Conservation (phyloP, 1,140 invertebrate species). For the Brachystomella parvula region DNA sequence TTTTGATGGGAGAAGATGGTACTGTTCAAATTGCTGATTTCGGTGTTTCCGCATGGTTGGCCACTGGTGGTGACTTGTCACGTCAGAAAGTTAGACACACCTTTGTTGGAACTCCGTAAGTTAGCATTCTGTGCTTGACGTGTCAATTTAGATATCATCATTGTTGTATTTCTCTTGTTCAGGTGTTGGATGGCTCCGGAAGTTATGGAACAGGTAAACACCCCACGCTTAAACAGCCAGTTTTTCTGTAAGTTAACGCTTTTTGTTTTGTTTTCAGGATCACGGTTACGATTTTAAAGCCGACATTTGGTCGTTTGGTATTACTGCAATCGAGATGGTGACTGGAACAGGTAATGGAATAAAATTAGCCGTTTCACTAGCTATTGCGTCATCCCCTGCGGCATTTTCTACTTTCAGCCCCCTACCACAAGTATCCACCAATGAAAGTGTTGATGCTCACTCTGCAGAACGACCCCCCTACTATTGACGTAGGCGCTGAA, state of each 20-base stretch:
- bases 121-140: not conserved
- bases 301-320: conserved; percentile 99
- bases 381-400: too few species aligned
- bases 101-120: conserved; percentile 47
- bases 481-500: conserved; percentile 74
- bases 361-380: too few species aligned
- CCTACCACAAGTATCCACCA: conserved; percentile 97
- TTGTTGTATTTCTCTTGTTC: not conserved
- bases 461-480: conserved; percentile 95
- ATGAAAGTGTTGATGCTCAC: conserved; percentile 99
- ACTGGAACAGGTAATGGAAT: too few species aligned
- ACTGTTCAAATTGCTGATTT: conserved; percentile 84
- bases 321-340: conserved; percentile 97
- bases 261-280: conserved; percentile 53
- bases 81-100: conserved; percentile 73
- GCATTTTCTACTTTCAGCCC: too few species aligned
- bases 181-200: conserved; percentile 65
- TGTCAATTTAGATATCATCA: not conserved
- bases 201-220: conserved; percentile 96
- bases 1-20: conserved; percentile 84
- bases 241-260: too few species aligned
- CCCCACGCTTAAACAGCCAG: too few species aligned
- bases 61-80: conserved; percentile 80
- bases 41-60: conserved; percentile 86
- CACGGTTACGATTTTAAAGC: conserved; percentile 98